phyloP scores from a whole-genome alignment of 2,113 vertebrate genomes.

The Saimiri boliviensis region DNA sequence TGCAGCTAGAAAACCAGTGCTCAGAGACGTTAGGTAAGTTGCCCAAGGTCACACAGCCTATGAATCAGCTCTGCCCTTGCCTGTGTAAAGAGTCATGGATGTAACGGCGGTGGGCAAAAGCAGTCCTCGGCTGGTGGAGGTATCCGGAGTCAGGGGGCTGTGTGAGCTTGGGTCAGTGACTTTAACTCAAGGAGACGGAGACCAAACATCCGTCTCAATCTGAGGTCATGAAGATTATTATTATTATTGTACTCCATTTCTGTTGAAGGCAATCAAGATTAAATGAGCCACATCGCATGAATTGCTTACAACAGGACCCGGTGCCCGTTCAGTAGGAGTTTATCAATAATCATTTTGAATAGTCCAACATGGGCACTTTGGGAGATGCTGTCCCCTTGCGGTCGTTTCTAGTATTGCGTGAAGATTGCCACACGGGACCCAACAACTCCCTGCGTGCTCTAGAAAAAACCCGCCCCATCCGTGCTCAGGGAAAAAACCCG shows the following conservation, averaged over 20 bases:
- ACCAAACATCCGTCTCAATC: too few relatives aligned
- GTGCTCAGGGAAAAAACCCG: too few relatives aligned
- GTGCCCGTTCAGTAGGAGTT: neutral
- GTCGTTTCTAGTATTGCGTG: neutral
- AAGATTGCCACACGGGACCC: neutral
- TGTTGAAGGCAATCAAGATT: neutral
- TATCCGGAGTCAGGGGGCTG: fast-evolving
- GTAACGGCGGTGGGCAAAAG: neutral
- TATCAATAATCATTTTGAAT: neutral
- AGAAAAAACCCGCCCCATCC: neutral
- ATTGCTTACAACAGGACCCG: neutral
- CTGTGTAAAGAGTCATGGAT: neutral
- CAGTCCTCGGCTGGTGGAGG: neutral
- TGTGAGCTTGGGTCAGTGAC: neutral
- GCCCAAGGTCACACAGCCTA: neutral
- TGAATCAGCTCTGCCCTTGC: neutral
- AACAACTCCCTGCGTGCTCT: neutral
- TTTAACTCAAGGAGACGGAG: neutral
- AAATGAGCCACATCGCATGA: neutral
- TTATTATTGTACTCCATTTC: too few relatives aligned
- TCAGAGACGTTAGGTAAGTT: neutral
- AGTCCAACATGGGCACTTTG: neutral
- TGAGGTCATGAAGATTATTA: neutral
- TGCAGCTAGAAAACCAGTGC: neutral
- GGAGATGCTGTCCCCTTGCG: slow-evolving; percentile 30